Percentiles rank a stretch among this genome's conserved stretches.
These are phyloP conservation scores for Microcebus griseorufus DNA, from an alignment of 2,113 vertebrate species.

Conservation along the genomic window DNA sequence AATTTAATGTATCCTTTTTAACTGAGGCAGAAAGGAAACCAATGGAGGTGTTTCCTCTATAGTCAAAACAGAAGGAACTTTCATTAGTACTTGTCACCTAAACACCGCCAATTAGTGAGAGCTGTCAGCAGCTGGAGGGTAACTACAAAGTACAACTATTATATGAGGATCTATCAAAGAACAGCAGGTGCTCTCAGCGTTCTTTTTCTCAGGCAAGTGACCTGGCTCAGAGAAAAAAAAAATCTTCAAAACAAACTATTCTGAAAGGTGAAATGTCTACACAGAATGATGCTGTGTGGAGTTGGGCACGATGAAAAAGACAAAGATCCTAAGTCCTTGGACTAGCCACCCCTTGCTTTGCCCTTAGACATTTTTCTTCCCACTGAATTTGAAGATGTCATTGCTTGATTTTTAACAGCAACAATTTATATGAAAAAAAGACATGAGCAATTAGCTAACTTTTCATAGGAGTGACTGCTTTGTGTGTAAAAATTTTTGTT, in stretches of 20 bases:
- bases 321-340: not conserved
- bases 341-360: too few relatives aligned
- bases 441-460: not conserved
- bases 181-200: not conserved
- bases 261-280: not conserved
- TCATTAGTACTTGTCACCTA: slow-evolving; percentile 38
- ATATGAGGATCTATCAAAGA: not conserved
- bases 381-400: not conserved
- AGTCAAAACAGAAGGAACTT: not conserved
- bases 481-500: slow-evolving; percentile 32
- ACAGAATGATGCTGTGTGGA: not conserved
- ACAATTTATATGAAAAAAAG: not conserved
- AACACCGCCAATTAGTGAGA: slow-evolving; percentile 30
- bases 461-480: slow-evolving; percentile 20
- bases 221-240: not conserved
- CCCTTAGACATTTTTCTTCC: not conserved
- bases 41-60: slow-evolving; percentile 4
- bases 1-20: slow-evolving; percentile 13
- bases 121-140: not conserved
- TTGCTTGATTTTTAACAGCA: not conserved
- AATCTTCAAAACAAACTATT: not conserved
- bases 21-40: not conserved
- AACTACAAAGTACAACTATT: slow-evolving; percentile 15
- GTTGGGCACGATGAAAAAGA: not conserved
- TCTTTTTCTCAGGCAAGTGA: slow-evolving; percentile 5